These are phyloP conservation scores for Pogoniulus pusillus DNA, from an alignment of 2,797 vertebrate species.

Conservation along the genomic window DNA sequence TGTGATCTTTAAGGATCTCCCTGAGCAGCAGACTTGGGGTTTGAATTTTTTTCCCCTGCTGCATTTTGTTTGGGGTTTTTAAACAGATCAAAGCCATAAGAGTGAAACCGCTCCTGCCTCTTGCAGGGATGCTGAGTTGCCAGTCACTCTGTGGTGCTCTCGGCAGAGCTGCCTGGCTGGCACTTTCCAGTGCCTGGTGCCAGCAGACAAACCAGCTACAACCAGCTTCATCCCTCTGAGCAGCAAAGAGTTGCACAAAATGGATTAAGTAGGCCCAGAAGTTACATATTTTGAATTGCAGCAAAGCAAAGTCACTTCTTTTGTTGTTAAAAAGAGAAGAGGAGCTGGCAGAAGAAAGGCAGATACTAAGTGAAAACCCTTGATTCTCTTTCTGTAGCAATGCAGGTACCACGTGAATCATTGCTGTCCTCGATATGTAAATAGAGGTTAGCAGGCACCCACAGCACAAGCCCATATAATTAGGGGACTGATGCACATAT, in stretches of 20 bases:
- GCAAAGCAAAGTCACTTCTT: conserved; percentile 7
- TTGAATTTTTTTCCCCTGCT: neutral
- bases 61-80: conserved; percentile 21
- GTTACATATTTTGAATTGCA: conserved; percentile 45
- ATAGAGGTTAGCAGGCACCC: conserved; percentile 44
- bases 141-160: neutral
- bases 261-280: conserved; percentile 53
- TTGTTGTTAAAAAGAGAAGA: neutral
- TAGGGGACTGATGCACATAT: conserved; percentile 1
- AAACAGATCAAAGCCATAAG: neutral
- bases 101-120: neutral
- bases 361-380: conserved; percentile 20
- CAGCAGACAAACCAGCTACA: conserved; percentile 36
- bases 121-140: neutral
- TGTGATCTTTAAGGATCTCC: conserved; percentile 31
- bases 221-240: conserved; percentile 27
- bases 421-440: conserved; percentile 38
- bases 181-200: neutral
- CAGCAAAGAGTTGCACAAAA: conserved; percentile 13
- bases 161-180: neutral
- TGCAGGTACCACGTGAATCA: conserved; percentile 68
- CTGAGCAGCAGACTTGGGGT: neutral
- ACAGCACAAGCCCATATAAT: conserved; percentile 3
- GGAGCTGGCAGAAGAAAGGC: neutral
- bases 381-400: conserved; percentile 64